Percentiles rank a stretch among this genome's conserved stretches.
These are phyloP conservation scores for Mormyrus iriodes DNA, from an alignment of 2,113 vertebrate genomes.

Conservation along the genomic window DNA sequence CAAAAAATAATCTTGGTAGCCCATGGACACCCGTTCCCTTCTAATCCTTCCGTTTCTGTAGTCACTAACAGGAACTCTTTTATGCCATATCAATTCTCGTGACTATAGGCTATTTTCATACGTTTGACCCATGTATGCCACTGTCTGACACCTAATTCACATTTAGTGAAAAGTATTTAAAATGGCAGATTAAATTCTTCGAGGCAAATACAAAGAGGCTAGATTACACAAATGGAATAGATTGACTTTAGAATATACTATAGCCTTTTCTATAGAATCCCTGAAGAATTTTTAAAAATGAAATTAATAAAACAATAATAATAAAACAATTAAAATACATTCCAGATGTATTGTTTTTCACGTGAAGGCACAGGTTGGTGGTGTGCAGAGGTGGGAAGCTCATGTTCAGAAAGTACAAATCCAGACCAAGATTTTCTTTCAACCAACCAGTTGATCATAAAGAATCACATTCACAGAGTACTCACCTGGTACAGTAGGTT, in stretches of 20 bases:
- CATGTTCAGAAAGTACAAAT: background rate
- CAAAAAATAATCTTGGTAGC: background rate
- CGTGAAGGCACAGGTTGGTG: background rate
- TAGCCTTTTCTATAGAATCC: too few relatives aligned
- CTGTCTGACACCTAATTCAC: background rate
- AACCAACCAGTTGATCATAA: background rate
- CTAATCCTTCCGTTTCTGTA: background rate
- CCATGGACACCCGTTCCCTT: background rate
- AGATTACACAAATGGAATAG: background rate
- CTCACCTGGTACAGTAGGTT: background rate
- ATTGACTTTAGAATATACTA: too few relatives aligned
- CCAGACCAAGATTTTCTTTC: background rate
- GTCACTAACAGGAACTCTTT: background rate
- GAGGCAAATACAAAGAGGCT: background rate
- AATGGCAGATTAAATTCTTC: background rate
- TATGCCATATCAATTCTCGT: background rate
- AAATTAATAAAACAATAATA: background rate
- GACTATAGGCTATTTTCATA: background rate
- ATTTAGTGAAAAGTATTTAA: background rate
- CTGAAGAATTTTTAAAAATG: background rate
- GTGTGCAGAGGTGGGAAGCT: background rate
- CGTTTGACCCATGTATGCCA: background rate
- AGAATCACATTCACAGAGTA: background rate
- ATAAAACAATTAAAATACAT: background rate
- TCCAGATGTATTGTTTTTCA: background rate